A percentile compares a stretch with the other conserved stretches of the same genome.
Evolutionary conservation across 2,113 vertebrate species (phyloP).

Genomic region (Pachycephala philippinensis): DNA sequence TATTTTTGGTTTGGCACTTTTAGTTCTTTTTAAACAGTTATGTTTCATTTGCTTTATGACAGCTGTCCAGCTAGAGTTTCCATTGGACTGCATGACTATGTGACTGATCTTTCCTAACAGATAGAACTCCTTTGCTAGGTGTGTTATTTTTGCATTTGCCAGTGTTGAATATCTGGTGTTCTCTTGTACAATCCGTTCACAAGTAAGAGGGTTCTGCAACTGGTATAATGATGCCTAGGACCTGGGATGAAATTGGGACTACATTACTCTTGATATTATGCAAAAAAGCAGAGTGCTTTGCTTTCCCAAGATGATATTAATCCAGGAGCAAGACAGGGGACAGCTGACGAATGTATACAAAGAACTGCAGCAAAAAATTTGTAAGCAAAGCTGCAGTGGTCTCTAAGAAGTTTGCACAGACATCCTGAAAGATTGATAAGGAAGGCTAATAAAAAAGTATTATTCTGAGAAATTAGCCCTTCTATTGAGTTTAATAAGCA

Average conservation of each 20-base stretch:
- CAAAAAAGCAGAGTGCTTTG: neutral
- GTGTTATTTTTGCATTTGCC: neutral
- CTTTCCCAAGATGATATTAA: neutral
- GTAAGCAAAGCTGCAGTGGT: neutral
- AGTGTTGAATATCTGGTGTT: neutral
- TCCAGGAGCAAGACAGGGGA: neutral
- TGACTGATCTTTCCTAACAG: neutral
- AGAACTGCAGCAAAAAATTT: neutral
- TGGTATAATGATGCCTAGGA: neutral
- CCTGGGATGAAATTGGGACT: neutral
- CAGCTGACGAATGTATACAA: neutral
- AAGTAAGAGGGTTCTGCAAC: neutral
- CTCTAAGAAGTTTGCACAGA: neutral
- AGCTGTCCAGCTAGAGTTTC: neutral
- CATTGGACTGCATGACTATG: neutral
- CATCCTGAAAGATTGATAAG: neutral
- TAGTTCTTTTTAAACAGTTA: neutral
- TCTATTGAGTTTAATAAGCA: neutral
- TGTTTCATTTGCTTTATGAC: neutral
- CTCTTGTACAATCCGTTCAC: neutral
- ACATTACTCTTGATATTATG: neutral
- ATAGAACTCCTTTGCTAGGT: neutral
- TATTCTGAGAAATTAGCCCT: neutral
- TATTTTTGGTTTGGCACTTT: neutral
- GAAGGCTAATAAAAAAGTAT: neutral